Evolutionary conservation across 2,888 invertebrate species (phyloP).

Genomic region (Lampropteryx suffumata): DNA sequence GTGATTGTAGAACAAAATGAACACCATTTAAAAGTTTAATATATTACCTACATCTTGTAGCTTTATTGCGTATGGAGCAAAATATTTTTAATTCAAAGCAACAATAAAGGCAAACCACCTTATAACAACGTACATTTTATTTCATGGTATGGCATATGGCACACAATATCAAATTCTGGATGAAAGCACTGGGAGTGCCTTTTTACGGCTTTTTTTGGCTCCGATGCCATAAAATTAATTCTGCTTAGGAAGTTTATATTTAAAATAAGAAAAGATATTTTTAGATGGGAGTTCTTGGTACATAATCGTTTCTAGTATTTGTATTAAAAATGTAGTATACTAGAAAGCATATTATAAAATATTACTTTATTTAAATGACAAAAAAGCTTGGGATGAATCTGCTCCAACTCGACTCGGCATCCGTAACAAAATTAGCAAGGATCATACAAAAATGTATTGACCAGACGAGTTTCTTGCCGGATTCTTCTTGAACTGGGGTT

Average conservation of each 20-base stretch:
- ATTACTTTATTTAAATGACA: no score
- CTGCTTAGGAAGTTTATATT: conserved; percentile 10
- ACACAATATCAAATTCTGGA: conserved; percentile 20
- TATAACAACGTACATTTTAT: conserved; percentile 8
- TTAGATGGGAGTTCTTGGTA: conserved; percentile 16
- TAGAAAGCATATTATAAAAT: no score
- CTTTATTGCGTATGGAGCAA: background rate
- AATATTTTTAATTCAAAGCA: conserved; percentile 10
- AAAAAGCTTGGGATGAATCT: no score
- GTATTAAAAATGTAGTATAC: no score
- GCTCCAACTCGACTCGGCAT: no score
- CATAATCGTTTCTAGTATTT: background rate
- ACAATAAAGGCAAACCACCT: background rate
- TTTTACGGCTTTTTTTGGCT: conserved; percentile 11
- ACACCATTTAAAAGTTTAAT: no score
- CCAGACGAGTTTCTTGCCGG: no score
- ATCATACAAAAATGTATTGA: no score
- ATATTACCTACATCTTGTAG: no score
- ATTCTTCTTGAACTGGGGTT: no score
- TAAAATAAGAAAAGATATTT: no score
- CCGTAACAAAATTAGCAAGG: no score
- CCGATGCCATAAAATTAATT: conserved; percentile 19
- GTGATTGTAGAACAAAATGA: background rate
- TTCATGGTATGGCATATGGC: conserved; percentile 12
- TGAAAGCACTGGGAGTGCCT: conserved; percentile 8